Percentiles rank a stretch among this genome's conserved stretches.
Conservation (phyloP, 2,113 vertebrate species). For the Merops nubicus region DNA sequence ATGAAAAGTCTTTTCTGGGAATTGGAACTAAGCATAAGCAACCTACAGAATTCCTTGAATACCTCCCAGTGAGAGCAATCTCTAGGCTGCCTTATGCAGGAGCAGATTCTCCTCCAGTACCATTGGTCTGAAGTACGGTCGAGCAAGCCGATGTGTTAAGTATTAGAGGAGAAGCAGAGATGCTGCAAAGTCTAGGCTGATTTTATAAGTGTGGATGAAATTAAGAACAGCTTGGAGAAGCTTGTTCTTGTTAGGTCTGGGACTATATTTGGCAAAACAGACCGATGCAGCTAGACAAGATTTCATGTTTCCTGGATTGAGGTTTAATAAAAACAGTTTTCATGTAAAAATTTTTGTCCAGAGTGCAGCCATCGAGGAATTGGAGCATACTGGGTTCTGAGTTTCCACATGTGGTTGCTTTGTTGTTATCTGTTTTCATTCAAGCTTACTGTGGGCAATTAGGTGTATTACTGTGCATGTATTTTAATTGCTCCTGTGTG, state of each 20-base stretch:
- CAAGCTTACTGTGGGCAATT: not conserved
- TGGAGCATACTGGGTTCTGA: not conserved
- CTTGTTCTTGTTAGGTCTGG: slow-evolving; percentile 14
- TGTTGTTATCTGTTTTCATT: not conserved
- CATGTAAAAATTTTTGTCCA: not conserved
- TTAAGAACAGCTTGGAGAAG: slow-evolving; percentile 17
- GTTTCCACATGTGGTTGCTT: not conserved
- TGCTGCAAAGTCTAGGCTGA: not conserved
- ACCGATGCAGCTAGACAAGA: not conserved
- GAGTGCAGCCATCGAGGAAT: not conserved
- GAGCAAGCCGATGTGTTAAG: not conserved
- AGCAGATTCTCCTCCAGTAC: not conserved
- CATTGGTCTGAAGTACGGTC: not conserved
- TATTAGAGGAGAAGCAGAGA: not conserved
- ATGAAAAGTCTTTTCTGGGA: slow-evolving; percentile 21
- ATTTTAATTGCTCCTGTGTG: not conserved
- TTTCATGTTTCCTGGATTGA: slow-evolving; percentile 4
- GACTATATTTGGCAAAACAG: slow-evolving; percentile 11
- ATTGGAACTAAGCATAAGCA: not conserved
- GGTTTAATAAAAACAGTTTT: slow-evolving; percentile 7
- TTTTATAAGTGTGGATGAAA: slow-evolving; percentile 28
- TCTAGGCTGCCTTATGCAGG: not conserved
- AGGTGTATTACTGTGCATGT: not conserved
- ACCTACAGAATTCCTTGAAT: slow-evolving; percentile 67
- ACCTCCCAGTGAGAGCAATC: not conserved